phyloP scores from a whole-genome alignment of 2,888 invertebrate genomes.

The Hydraecia micacea region DNA sequence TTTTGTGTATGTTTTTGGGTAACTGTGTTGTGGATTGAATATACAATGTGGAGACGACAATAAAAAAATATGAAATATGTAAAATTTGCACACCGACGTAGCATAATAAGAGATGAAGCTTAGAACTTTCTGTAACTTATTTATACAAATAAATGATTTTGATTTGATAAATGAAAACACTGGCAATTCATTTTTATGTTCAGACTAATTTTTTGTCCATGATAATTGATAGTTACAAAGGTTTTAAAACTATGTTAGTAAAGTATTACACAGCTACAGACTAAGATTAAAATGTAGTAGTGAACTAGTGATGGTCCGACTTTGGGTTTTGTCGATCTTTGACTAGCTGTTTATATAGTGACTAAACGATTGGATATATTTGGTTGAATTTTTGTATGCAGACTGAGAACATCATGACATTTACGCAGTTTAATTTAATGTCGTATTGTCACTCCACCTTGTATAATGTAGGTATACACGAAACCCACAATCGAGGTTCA shows the following conservation, averaged over 20 bases:
- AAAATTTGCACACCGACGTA: too few relatives aligned
- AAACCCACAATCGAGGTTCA: background rate
- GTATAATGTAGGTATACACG: background rate
- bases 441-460: background rate
- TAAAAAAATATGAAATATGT: background rate
- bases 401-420: background rate
- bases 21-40: constrained; percentile 2
- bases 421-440: background rate
- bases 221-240: too few relatives aligned
- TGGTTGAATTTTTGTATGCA: background rate
- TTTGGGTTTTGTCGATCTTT: background rate
- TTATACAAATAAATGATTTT: too few relatives aligned
- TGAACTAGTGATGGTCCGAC: background rate
- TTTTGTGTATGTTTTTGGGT: constrained; percentile 20
- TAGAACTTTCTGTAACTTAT: too few relatives aligned
- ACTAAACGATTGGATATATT: background rate
- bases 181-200: background rate
- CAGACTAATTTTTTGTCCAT: too few relatives aligned
- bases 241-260: too few relatives aligned
- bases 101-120: too few relatives aligned
- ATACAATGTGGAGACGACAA: background rate
- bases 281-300: too few relatives aligned
- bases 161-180: background rate
- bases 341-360: background rate
- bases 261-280: too few relatives aligned